Percentiles rank a stretch among this genome's conserved stretches.
Evolutionary conservation across 2,888 invertebrate genomes (phyloP).

Genomic region (Ochropleura plecta): DNA sequence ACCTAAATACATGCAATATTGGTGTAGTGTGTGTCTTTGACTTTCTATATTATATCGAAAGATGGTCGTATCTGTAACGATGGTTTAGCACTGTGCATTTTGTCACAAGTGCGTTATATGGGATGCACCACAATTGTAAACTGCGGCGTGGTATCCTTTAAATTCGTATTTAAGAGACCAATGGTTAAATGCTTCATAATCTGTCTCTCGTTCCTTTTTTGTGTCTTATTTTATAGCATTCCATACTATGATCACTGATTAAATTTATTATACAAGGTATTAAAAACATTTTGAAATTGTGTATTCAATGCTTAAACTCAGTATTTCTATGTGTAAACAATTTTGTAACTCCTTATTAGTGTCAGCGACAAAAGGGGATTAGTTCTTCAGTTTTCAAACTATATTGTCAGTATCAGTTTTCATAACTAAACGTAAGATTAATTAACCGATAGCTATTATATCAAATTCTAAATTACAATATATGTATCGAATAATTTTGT

Average conservation of each 20-base stretch:
- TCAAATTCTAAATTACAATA: conserved; percentile 1
- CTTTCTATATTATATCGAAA: conserved; percentile 5
- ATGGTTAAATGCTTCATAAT: conserved; percentile 67
- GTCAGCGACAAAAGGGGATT: background rate
- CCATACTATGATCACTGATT: conserved; percentile 65
- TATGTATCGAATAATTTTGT: conserved; percentile 13
- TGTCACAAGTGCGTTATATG: conserved; percentile 43
- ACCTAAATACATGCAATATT: conserved; percentile 57
- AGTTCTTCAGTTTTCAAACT: background rate
- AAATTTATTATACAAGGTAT: conserved; percentile 44
- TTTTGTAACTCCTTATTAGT: conserved; percentile 61
- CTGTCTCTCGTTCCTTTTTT: conserved; percentile 65
- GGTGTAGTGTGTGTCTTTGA: conserved; percentile 27
- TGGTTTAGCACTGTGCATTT: conserved; percentile 32
- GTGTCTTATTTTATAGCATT: conserved; percentile 76
- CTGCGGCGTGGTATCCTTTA: conserved; percentile 57
- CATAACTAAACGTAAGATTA: conserved; percentile 1
- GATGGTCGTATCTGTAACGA: conserved; percentile 41
- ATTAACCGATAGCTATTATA: background rate
- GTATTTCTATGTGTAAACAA: conserved; percentile 53
- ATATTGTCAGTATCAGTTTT: background rate
- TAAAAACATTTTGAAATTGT: conserved; percentile 46
- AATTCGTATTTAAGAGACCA: conserved; percentile 63
- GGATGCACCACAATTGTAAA: conserved; percentile 40
- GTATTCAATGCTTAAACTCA: conserved; percentile 44